phyloP scores from a whole-genome alignment of 2,113 vertebrate genomes.

The Triplophysa siluroides region DNA sequence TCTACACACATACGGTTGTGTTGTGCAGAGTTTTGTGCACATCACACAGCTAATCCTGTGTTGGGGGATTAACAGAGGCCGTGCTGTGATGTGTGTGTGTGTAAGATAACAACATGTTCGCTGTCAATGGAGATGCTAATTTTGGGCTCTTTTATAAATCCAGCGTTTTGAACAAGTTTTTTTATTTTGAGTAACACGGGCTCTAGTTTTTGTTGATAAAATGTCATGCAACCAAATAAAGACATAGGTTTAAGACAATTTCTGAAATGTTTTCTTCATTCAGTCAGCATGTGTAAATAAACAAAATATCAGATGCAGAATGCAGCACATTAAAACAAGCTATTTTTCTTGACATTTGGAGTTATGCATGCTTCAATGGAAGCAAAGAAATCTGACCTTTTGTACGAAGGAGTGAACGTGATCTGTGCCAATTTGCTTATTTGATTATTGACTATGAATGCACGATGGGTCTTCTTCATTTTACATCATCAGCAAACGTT shows the following conservation, averaged over 20 bases:
- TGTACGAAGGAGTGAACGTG: too few species aligned
- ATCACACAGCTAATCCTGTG: slow-evolving; percentile 26
- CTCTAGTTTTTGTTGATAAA: not conserved
- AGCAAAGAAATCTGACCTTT: too few species aligned
- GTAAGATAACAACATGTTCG: slow-evolving; percentile 33
- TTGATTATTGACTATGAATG: too few species aligned
- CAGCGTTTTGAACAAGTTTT: not conserved
- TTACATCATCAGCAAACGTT: too few species aligned
- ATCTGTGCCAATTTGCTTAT: too few species aligned
- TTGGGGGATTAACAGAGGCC: slow-evolving; percentile 34
- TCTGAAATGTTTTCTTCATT: not conserved
- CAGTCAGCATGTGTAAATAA: not conserved
- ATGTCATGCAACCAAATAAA: not conserved
- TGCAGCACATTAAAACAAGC: not conserved
- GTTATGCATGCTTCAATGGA: too few species aligned
- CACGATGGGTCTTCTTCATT: too few species aligned
- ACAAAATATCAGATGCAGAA: not conserved
- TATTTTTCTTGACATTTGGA: slow-evolving; percentile 6
- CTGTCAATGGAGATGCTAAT: slow-evolving; percentile 22
- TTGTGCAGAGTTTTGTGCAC: slow-evolving; percentile 27
- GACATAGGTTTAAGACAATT: not conserved
- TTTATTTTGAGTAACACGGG: not conserved
- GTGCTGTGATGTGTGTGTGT: slow-evolving; percentile 19
- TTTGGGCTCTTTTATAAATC: slow-evolving; percentile 21
- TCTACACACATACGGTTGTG: slow-evolving; percentile 4